Conservation (phyloP, 2,797 vertebrate genomes). For the Taeniopygia guttata region DNA sequence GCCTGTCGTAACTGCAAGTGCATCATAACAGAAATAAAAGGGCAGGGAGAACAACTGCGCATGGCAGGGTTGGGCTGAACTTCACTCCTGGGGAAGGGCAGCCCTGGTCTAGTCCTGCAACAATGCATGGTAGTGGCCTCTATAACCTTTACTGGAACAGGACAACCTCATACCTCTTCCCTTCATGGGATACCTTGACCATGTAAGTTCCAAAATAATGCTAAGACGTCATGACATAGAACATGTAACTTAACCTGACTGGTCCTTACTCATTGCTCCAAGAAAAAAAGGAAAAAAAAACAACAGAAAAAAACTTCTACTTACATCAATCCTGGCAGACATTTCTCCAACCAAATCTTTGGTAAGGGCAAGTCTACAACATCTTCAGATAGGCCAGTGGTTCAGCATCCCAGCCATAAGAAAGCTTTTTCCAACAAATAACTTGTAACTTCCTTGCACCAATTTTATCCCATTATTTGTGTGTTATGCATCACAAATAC, state of each 20-base stretch:
- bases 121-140: not conserved
- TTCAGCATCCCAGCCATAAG: not conserved
- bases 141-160: not conserved
- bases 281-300: not conserved
- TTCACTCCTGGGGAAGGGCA: not conserved
- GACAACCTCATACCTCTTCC: not conserved
- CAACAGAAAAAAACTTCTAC: not conserved
- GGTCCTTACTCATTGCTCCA: not conserved
- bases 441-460: not conserved
- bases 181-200: not conserved
- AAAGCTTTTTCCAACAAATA: not conserved
- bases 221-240: not conserved
- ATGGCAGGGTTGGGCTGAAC: not conserved
- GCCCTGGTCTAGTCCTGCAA: not conserved
- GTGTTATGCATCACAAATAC: not conserved
- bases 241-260: not conserved
- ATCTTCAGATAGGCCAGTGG: not conserved
- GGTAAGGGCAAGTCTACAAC: not conserved
- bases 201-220: not conserved
- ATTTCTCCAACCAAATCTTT: not conserved
- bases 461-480: not conserved
- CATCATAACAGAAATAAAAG: not conserved
- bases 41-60: fast-evolving
- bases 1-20: not conserved
- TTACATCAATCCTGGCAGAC: not conserved